Evolutionary conservation across 2,113 vertebrate species (phyloP), one percentile per base, ranked within the genome.

Genomic region (Notarius lentiginosus): DNA sequence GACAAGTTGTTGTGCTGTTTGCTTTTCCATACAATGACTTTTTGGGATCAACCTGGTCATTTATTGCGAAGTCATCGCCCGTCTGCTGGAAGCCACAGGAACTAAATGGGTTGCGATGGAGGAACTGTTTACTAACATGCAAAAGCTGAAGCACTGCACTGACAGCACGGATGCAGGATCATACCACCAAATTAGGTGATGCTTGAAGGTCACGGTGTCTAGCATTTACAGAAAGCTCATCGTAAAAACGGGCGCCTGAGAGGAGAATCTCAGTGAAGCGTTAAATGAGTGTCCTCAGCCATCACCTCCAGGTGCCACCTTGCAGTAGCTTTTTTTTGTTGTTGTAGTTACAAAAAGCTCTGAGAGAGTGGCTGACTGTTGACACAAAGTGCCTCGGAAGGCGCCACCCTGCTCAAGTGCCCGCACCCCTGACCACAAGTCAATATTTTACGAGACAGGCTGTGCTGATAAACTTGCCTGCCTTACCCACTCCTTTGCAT

Each of bases 181-280:
- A 12, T 41, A 8, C 30, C 30, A 72, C 2, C 5, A 53, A 60
- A 60, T 80, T 9, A 60, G 30, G 4, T 20, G 5, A 4, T 58
- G 76, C 58, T 30, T 85, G n/a, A 63, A 86, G 61, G 84, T 79
- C 76, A 58, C 47, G 27, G 18, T n/a, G 63, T 55, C 27, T 15
- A 65, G 55, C 84, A 20, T 22, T 49, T 75, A 55, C 72, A 47
- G 83, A 49, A 76, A 51, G 58, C 58, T 77, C 47, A 6, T 41
- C 0, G 56, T 49, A 76, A 75, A 75, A 63, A 22, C 65, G 41
- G 20, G 49, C 56, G 61, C 63, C 20, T 77, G 24, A 75, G 83
- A 84, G 30, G 66, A 60, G 83, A 60, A 75, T 58, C 34, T 60
- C 83, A 49, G 30, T 84, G 83, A 84, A 73, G 83, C 70, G 41